Evolutionary conservation across 2,888 invertebrate species (phyloP).

Genomic region (Amiota communis): DNA sequence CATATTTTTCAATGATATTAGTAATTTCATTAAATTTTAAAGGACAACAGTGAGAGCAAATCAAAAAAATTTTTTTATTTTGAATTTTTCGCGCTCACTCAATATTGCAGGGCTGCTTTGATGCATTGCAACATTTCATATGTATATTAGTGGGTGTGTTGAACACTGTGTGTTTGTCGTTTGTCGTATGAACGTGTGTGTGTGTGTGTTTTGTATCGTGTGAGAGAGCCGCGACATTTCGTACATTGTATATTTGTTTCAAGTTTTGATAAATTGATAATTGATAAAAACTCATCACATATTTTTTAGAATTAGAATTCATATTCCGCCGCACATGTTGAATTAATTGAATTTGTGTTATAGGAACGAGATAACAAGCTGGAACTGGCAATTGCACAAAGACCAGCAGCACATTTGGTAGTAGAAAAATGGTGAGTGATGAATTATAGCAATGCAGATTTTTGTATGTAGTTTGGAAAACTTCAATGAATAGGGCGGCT

Average conservation of each 20-base stretch:
- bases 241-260: not conserved
- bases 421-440: not conserved
- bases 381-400: not conserved
- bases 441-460: not conserved
- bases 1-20: too few species aligned
- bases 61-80: too few species aligned
- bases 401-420: slow-evolving; percentile 4
- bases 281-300: not conserved
- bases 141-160: too few species aligned
- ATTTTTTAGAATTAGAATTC: too few species aligned
- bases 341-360: not conserved
- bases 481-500: not conserved
- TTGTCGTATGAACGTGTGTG: not conserved
- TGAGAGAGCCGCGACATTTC: not conserved
- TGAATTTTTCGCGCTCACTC: too few species aligned
- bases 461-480: not conserved
- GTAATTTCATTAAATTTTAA: too few species aligned
- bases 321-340: too few species aligned
- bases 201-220: not conserved
- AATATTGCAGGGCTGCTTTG: too few species aligned
- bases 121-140: too few species aligned
- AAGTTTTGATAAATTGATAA: not conserved
- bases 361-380: not conserved
- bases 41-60: too few species aligned
- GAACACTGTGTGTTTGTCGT: too few species aligned